Percentiles rank a stretch among this genome's conserved stretches.
These are phyloP conservation scores for Araneus ventricosus DNA, from an alignment of 1,140 invertebrate genomes.

Conservation along the genomic window DNA sequence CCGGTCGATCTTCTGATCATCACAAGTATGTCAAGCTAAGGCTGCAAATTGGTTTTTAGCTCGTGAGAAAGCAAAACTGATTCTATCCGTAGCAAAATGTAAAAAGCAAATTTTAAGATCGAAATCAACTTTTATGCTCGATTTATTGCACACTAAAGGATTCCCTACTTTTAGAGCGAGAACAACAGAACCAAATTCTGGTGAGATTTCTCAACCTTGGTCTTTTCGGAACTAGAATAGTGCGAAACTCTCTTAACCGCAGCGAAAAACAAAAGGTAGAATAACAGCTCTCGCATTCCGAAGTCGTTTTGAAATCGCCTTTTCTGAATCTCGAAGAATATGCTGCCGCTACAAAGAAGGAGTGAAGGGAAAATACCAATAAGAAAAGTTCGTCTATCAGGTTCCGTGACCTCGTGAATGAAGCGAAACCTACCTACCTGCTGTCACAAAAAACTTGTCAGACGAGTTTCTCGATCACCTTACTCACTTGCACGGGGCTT, in stretches of 20 bases:
- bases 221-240: not conserved
- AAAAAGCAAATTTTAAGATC: too few species aligned
- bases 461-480: constrained; percentile 45
- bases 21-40: too few species aligned
- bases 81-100: too few species aligned
- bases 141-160: not conserved
- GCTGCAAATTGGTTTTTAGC: too few species aligned
- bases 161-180: not conserved
- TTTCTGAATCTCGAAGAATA: not conserved
- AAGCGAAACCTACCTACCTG: constrained; percentile 45
- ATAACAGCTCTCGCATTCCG: constrained; percentile 31
- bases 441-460: constrained; percentile 51
- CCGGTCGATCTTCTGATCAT: too few species aligned
- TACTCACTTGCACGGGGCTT: not conserved
- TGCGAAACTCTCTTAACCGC: not conserved
- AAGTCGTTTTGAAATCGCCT: constrained; percentile 27
- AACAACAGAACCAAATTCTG: not conserved
- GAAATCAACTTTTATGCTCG: too few species aligned
- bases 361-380: not conserved
- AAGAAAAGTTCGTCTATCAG: constrained; percentile 48
- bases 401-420: constrained; percentile 70
- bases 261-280: not conserved
- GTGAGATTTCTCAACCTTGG: not conserved
- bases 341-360: not conserved
- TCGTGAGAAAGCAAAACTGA: too few species aligned